Base-by-base conservation (phyloP, 1,140 invertebrate species). In the Frieseomelitta varia region DNA sequence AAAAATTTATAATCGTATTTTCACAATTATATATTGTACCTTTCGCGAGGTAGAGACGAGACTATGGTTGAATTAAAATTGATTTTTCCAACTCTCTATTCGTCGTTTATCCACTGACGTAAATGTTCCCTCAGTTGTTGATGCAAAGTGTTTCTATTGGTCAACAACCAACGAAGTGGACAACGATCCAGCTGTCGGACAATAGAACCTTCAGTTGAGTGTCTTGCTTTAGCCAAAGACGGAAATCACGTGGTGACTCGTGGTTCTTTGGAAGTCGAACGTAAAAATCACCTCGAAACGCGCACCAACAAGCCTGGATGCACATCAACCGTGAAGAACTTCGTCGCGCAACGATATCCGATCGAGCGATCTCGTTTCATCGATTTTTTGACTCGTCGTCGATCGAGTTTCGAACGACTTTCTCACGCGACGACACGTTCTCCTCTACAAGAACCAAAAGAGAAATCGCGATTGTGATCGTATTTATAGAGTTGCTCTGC, bases 401-500 rank as follows among this genome's bases (percentile, higher is more conserved):
- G 76, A 71, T 61, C 55, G 67, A 27, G 55, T 84, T 56, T 61
- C 76, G 65, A 79, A 58, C 75, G 55, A 63, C 67, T 84, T 79
- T 84, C 81, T 79, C 81, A 84, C 75, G 75, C 67, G 81, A 19
- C 67, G 24, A 63, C 53, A 53, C 67, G 39, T 72, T 78, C 51
- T 65, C 14, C 17, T 55, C 55, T 4, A 34, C 53, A 17, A 24
- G 17, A 47, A 56, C n/a, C n/a, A 19, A 51, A 61, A 30, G 65
- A 83, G 81, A 79, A 69, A 83, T 78, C 81, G 47, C 55, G 75
- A 83, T 78, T 53, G n/a, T 12, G 39, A 83, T 61, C 56, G 69
- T 71, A 72, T 84, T 74, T 80, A 67, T 68, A 63, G 73, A 80
- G 69, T 19, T 24, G 51, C 56, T 65, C 51, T 10, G 15, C 30